A percentile compares a stretch with the other conserved stretches of the same genome.
Conservation (phyloP, 2,888 invertebrate genomes). For the Tanaodytes sp. region DNA sequence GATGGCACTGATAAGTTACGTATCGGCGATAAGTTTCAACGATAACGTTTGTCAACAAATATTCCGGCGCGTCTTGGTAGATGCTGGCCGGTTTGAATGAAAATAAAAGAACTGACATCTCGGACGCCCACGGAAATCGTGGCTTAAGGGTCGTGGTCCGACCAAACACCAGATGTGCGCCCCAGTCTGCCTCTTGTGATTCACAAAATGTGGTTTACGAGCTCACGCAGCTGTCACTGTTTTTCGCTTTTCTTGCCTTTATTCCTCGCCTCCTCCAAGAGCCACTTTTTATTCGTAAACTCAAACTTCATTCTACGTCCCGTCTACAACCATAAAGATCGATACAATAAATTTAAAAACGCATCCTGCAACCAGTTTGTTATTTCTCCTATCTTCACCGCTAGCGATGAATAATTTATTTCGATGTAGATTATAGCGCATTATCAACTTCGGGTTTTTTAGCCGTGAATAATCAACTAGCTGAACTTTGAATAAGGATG, state of each 20-base stretch:
- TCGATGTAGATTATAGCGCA: too few relatives aligned
- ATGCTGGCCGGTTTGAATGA: slow-evolving; percentile 1
- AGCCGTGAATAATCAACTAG: too few relatives aligned
- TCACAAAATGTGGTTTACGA: slow-evolving; percentile 47
- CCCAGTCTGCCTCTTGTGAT: slow-evolving; percentile 33
- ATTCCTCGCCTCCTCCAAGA: slow-evolving; percentile 25
- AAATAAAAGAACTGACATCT: slow-evolving; percentile 16
- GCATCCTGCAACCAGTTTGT: too few relatives aligned
- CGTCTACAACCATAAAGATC: too few relatives aligned
- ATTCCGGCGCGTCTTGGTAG: slow-evolving; percentile 1
- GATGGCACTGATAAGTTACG: too few relatives aligned
- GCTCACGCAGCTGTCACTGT: slow-evolving; percentile 48
- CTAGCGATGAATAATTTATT: too few relatives aligned
- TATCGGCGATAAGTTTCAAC: neutral
- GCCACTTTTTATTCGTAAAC: slow-evolving; percentile 26
- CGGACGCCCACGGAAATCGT: slow-evolving; percentile 24
- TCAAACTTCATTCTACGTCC: neutral
- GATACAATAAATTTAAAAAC: too few relatives aligned
- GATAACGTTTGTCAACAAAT: neutral
- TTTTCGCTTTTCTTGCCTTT: slow-evolving; percentile 36
- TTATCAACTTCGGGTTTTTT: too few relatives aligned
- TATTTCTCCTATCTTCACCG: too few relatives aligned
- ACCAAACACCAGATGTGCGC: slow-evolving; percentile 51
- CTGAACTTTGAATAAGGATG: too few relatives aligned
- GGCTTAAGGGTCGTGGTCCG: slow-evolving; percentile 21